Evolutionary conservation across 2,797 vertebrate species (phyloP).

Genomic region (Hybognathus amarus): DNA sequence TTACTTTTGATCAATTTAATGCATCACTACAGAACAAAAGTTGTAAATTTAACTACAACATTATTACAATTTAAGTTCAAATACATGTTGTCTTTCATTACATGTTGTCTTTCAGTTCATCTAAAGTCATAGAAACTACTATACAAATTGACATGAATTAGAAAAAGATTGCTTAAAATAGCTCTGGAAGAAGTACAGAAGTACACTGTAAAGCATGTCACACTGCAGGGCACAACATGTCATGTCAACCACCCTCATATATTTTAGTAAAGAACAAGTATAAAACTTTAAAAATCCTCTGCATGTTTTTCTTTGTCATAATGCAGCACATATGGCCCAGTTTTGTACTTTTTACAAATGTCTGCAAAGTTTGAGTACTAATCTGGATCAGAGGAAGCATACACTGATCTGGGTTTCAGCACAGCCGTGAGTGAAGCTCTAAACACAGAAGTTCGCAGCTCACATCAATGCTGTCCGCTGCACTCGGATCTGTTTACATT

Average conservation of each 20-base stretch:
- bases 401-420: conserved; percentile 46
- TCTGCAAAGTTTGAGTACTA: conserved; percentile 36
- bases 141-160: not conserved
- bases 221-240: not conserved
- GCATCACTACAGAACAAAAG: not conserved
- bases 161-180: conserved; percentile 9
- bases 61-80: not conserved
- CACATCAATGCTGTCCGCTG: conserved; percentile 7
- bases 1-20: not conserved
- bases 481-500: conserved; percentile 3
- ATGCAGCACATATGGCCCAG: conserved; percentile 68
- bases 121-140: not conserved
- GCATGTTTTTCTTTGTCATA: conserved; percentile 58
- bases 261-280: conserved; percentile 9
- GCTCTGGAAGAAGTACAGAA: not conserved
- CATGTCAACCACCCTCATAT: not conserved
- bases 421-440: conserved; percentile 16
- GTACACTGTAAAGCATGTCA: not conserved
- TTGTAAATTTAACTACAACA: not conserved
- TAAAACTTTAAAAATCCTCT: conserved; percentile 40
- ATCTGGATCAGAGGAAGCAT: conserved; percentile 59
- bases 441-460: not conserved
- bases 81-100: not conserved
- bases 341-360: conserved; percentile 47
- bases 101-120: not conserved